phyloP scores from a whole-genome alignment of 2,113 vertebrate genomes.

The Pantherophis guttatus region DNA sequence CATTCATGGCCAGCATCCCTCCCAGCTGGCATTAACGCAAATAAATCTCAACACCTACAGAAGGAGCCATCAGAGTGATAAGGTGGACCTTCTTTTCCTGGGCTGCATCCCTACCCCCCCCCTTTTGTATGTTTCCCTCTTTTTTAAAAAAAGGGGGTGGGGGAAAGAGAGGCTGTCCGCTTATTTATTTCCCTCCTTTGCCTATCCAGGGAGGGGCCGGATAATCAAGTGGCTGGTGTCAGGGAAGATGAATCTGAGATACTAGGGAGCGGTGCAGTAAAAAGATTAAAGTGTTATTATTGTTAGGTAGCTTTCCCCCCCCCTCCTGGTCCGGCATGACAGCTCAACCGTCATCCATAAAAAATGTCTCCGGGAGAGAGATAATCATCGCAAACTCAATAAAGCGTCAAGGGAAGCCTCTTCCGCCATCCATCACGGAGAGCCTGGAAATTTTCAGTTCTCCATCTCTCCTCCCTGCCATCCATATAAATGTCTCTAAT shows the following conservation, averaged over 20 bases:
- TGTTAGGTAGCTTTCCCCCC: constrained; percentile 68
- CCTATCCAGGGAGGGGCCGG: constrained; percentile 77
- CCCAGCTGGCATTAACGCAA: constrained; percentile 51
- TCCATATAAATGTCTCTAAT: constrained; percentile 99
- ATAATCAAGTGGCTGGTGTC: constrained; percentile 79
- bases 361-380: constrained; percentile 90
- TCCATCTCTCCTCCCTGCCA: constrained; percentile 88
- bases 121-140: constrained; percentile 36
- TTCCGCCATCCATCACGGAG: constrained; percentile 90
- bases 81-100: constrained; percentile 43
- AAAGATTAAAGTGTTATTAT: constrained; percentile 86
- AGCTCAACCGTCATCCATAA: constrained; percentile 86
- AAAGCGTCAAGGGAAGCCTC: constrained; percentile 92
- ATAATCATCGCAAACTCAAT: constrained; percentile 99
- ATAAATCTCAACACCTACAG: constrained; percentile 64
- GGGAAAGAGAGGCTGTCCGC: constrained; percentile 15
- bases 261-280: constrained; percentile 82
- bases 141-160: not conserved
- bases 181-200: constrained; percentile 74
- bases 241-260: constrained; percentile 85
- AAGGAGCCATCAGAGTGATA: constrained; percentile 64
- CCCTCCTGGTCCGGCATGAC: constrained; percentile 77
- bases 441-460: constrained; percentile 90
- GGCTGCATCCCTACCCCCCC: not conserved
- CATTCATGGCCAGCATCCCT: constrained; percentile 46